Percentiles rank a stretch among this genome's conserved stretches.
Evolutionary conservation across 2,113 vertebrate species (phyloP).

Genomic region (Pelodiscus sinensis): DNA sequence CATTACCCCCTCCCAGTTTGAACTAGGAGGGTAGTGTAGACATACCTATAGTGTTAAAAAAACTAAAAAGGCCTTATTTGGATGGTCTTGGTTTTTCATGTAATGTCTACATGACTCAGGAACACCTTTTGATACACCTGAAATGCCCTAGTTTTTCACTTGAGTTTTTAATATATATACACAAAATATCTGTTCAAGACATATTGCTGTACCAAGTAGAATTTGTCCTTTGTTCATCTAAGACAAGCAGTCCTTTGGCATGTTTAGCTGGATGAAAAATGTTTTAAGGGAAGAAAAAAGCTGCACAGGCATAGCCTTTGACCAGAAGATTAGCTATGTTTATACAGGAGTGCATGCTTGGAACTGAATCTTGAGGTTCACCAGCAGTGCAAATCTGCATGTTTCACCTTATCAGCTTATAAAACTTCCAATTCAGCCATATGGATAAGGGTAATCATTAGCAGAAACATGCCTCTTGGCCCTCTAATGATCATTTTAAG

Average conservation of each 20-base stretch:
- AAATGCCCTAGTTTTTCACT: background rate
- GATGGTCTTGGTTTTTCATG: background rate
- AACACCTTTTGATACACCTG: background rate
- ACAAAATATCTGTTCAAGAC: background rate
- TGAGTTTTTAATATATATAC: background rate
- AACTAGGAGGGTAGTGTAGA: too few species aligned
- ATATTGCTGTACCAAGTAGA: background rate
- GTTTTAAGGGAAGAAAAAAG: background rate
- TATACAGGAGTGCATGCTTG: background rate
- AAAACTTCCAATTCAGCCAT: background rate
- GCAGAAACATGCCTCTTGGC: too few species aligned
- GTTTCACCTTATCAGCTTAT: background rate
- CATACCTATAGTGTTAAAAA: rapidly evolving
- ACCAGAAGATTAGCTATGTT: background rate
- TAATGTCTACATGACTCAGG: background rate
- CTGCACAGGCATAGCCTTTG: background rate
- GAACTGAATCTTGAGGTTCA: background rate
- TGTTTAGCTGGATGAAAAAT: background rate
- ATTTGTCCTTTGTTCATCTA: background rate
- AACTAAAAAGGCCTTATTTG: background rate
- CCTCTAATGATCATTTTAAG: background rate
- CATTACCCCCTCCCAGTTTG: too few species aligned
- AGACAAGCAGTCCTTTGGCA: background rate
- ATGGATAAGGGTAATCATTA: background rate
- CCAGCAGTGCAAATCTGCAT: background rate